Conservation (phyloP, 2,888 invertebrate genomes). For the Teleiodes luculella region DNA sequence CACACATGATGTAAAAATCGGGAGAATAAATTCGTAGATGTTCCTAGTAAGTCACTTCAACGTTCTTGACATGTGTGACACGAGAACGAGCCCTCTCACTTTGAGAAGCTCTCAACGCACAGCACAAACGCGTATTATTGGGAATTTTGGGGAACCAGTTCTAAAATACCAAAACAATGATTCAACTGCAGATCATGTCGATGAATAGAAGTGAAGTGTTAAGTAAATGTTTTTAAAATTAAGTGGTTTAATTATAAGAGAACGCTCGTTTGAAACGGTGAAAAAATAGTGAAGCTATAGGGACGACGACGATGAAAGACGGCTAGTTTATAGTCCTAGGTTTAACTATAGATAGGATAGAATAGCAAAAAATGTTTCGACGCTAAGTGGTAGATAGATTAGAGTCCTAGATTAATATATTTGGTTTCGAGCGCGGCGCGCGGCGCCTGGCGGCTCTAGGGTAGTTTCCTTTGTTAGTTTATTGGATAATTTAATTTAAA, state of each 20-base stretch:
- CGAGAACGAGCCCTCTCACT: background rate
- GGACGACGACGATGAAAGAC: slow-evolving; percentile 56
- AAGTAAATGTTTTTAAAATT: slow-evolving; percentile 73
- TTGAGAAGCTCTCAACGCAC: slow-evolving; percentile 5
- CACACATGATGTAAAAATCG: slow-evolving; percentile 58
- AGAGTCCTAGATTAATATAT: slow-evolving; percentile 70
- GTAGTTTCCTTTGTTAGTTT: slow-evolving; percentile 77
- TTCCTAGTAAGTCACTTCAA: slow-evolving; percentile 66
- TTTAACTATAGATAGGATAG: slow-evolving; percentile 76
- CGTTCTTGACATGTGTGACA: slow-evolving; percentile 61
- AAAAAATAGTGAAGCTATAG: slow-evolving; percentile 57
- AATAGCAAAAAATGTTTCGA: slow-evolving; percentile 73
- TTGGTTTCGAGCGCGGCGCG: slow-evolving; percentile 42
- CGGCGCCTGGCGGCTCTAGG: slow-evolving; percentile 59
- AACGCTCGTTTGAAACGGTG: slow-evolving; percentile 61
- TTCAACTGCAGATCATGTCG: slow-evolving; percentile 64
- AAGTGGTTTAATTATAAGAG: slow-evolving; percentile 68
- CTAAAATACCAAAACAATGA: slow-evolving; percentile 62
- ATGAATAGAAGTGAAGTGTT: slow-evolving; percentile 63
- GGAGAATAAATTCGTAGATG: slow-evolving; percentile 54
- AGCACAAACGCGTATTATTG: slow-evolving; percentile 58
- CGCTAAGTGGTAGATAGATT: slow-evolving; percentile 73
- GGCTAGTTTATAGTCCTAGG: slow-evolving; percentile 66
- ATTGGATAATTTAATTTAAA: slow-evolving; percentile 77
- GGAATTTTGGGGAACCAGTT: slow-evolving; percentile 52